Conservation (phyloP, 1,140 invertebrate species). For the Panagrolaimus sp. region DNA sequence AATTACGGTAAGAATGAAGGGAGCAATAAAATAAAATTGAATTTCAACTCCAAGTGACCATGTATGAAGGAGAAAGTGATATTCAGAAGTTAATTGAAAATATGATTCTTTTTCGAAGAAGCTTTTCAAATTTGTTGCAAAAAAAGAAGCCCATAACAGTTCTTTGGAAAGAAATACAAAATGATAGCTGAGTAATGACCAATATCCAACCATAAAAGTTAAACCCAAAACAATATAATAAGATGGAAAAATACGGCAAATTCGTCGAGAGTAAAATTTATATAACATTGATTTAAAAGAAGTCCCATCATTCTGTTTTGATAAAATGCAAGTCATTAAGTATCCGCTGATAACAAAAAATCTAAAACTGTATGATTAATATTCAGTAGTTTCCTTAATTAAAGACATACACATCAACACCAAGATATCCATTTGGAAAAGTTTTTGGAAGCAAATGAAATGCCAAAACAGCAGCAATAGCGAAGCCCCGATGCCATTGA, state of each 20-base stretch:
- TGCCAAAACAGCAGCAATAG: background rate
- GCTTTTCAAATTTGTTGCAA: background rate
- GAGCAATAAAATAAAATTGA: constrained; percentile 13
- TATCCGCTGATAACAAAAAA: constrained; percentile 17
- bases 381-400: background rate
- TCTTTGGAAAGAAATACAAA: background rate
- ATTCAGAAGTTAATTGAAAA: constrained; percentile 12
- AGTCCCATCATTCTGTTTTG: background rate
- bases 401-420: constrained; percentile 10
- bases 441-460: background rate
- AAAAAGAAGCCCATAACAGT: background rate
- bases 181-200: background rate
- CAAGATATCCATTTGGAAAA: background rate
- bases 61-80: constrained; percentile 9
- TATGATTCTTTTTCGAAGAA: constrained; percentile 14
- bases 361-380: background rate
- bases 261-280: background rate
- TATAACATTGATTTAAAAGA: background rate
- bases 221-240: background rate
- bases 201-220: background rate
- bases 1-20: constrained; percentile 29
- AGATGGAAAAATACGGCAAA: background rate
- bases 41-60: constrained; percentile 18
- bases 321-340: background rate
- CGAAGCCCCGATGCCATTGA: background rate